Percentiles rank a stretch among this genome's conserved stretches.
These are phyloP conservation scores for Deroplatys truncata DNA, from an alignment of 2,888 invertebrate genomes.

Conservation along the genomic window DNA sequence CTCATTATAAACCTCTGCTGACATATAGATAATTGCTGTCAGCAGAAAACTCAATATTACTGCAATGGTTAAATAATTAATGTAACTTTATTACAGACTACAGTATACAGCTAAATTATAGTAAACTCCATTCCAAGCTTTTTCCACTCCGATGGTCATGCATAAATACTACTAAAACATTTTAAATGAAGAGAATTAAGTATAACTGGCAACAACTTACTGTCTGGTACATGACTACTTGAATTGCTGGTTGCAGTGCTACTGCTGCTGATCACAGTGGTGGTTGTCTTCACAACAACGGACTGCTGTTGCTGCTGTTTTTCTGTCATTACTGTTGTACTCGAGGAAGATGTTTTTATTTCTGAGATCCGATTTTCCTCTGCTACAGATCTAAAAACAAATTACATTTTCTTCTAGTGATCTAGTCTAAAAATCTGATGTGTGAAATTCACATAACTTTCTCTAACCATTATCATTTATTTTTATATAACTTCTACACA, in stretches of 20 bases:
- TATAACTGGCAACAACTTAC: slow-evolving; percentile 16
- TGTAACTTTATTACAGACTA: background rate
- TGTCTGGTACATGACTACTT: slow-evolving; percentile 16
- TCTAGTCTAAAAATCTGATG: too few relatives aligned
- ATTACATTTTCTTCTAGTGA: background rate
- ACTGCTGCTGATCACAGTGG: slow-evolving; percentile 20
- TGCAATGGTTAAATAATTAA: too few relatives aligned
- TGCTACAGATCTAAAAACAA: background rate
- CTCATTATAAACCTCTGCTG: too few relatives aligned
- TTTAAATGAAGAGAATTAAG: background rate
- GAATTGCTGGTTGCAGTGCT: slow-evolving; percentile 24
- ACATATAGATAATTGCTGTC: too few relatives aligned
- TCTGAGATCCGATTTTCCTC: slow-evolving; percentile 20
- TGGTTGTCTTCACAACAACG: slow-evolving; percentile 26
- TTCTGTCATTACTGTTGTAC: slow-evolving; percentile 19
- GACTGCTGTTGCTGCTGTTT: slow-evolving; percentile 14
- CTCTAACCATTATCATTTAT: too few relatives aligned
- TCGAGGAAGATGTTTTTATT: slow-evolving; percentile 19
- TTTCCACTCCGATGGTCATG: background rate
- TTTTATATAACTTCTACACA: too few relatives aligned
- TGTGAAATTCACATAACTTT: too few relatives aligned
- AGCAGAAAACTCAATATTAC: too few relatives aligned
- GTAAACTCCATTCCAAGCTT: background rate
- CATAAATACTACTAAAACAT: background rate
- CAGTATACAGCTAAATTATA: background rate